Base-by-base conservation (phyloP, 53 echinoderm and acorn worm genomes). In the Paracentrotus lividus region DNA sequence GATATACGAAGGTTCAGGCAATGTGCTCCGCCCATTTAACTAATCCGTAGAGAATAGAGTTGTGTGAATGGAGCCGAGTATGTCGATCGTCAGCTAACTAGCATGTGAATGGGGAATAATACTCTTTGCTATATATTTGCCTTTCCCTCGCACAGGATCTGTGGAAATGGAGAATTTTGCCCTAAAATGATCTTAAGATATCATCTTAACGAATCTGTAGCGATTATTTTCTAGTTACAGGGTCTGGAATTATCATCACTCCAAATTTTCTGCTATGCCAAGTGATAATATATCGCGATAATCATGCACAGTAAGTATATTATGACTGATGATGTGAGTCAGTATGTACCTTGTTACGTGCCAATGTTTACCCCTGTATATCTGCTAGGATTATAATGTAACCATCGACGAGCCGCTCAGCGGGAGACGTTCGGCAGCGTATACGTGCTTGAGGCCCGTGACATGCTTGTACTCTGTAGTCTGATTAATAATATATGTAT, bases 271-370 rank as follows among this genome's bases (percentile, higher is more conserved):
- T 90, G 90, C 90, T 55, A 90, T 75, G 72, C 90, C 72, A 72
- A 72, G 68, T 47, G 90, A 90, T n/a, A n/a, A n/a, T 90, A 69
- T 90, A 66, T 51, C 90, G 33, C 52, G 68, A 90, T 21, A 45
- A 90, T 49, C 53, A 90, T 90, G 90, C 90, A 90, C 90, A 90
- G 90, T 90, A 47, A 90, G 90, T 90, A 49, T 90, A 23, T 8
- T 56, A 13, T n/a, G n/a, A n/a, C n/a, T n/a, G n/a, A n/a, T n/a
- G n/a, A n/a, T n/a, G n/a, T n/a, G n/a, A n/a, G n/a, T n/a, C n/a
- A n/a, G n/a, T n/a, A 49, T 65, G 42, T 65, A 90, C 49, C 42
- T 61, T 49, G 90, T 90, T 72, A 72, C 90, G 36, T 49, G 29
- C 68, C 15, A 34, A 36, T 90, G 90, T 90, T 90, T 90, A 90